Conservation (phyloP, 2,888 invertebrate genomes). For the Perdita meconis region DNA sequence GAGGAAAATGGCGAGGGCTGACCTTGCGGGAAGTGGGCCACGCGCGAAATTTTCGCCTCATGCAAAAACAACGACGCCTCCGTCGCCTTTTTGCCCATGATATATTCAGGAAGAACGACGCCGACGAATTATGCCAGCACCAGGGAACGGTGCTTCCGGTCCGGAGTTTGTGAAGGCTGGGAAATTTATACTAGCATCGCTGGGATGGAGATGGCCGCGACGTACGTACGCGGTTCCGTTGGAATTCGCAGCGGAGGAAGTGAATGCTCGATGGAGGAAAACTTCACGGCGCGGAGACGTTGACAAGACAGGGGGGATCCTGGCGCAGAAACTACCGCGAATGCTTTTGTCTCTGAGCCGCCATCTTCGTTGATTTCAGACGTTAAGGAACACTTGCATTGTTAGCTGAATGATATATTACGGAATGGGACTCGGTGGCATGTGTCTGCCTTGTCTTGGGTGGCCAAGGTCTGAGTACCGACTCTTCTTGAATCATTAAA, state of each 20-base stretch:
- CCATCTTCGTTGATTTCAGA: not conserved
- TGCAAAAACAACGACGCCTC: slow-evolving; percentile 20
- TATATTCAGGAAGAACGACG: slow-evolving; percentile 57
- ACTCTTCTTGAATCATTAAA: too few species aligned
- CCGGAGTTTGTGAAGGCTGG: slow-evolving; percentile 50
- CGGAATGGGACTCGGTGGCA: too few species aligned
- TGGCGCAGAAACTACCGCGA: not conserved
- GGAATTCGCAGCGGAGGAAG: slow-evolving; percentile 34
- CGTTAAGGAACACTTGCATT: not conserved
- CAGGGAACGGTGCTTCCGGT: slow-evolving; percentile 57
- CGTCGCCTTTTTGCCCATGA: slow-evolving; percentile 45
- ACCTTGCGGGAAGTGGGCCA: slow-evolving; percentile 1
- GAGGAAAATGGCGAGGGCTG: slow-evolving; percentile 24
- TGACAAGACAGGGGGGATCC: not conserved
- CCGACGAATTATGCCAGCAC: slow-evolving; percentile 68
- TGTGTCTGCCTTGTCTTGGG: too few species aligned
- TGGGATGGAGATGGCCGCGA: slow-evolving; percentile 56
- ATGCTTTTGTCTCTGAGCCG: not conserved
- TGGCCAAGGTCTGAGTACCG: too few species aligned
- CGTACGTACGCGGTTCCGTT: slow-evolving; percentile 33
- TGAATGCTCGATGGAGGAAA: slow-evolving; percentile 46
- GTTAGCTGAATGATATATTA: not conserved
- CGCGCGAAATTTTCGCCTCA: slow-evolving; percentile 10
- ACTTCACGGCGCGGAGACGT: slow-evolving; percentile 12
- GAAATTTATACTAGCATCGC: slow-evolving; percentile 68